Base-by-base conservation (phyloP, 2,113 vertebrate species). In the Vulpes ferrilata region DNA sequence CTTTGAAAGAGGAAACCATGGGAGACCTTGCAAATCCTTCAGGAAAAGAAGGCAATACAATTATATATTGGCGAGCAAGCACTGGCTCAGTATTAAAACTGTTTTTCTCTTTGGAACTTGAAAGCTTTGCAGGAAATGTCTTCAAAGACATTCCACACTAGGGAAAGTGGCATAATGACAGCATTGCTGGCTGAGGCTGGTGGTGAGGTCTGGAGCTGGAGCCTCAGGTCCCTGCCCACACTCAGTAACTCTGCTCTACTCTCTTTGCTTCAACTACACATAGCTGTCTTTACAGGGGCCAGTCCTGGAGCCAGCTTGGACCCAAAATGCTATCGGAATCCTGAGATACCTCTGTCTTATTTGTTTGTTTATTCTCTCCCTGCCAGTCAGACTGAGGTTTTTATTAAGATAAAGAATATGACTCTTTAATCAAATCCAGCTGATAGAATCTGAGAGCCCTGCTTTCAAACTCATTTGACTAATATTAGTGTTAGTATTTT, bases 141-240 rank as follows among this genome's bases (percentile, higher is more conserved):
- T 96, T 90, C 93, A 95, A 94, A 97, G 60, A 30, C 76, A 65
- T 92, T 89, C 57, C 89, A 60, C 43, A 11, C 30, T 3, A 30
- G 35, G 79, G 55, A 88, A 64, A 84, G 22, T 2, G 16, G 43
- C 6, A 53, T n/a, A 32, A 38, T 64, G 38, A 53, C 22, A 92
- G 81, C 32, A 5, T n/a, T 59, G 20, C 55, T 53, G 48, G 27
- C 16, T 17, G 13, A 38, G 38, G 30, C 57, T 59, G 65, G 38
- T 32, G 16, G 10, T 4, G n/a, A 92, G 64, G 27, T 55, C 43
- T 38, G 57, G 5, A 43, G 11, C 19, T 38, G 43, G 48, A 51
- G 30, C 4, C 35, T 83, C 27, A 32, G 8, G 78, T 13, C 43
- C 5, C 27, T 13, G 51, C 11, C 53, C 1, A 0, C 17, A 25